Evolutionary conservation across 2,113 vertebrate genomes (phyloP).

Genomic region (Salvelinus fontinalis): DNA sequence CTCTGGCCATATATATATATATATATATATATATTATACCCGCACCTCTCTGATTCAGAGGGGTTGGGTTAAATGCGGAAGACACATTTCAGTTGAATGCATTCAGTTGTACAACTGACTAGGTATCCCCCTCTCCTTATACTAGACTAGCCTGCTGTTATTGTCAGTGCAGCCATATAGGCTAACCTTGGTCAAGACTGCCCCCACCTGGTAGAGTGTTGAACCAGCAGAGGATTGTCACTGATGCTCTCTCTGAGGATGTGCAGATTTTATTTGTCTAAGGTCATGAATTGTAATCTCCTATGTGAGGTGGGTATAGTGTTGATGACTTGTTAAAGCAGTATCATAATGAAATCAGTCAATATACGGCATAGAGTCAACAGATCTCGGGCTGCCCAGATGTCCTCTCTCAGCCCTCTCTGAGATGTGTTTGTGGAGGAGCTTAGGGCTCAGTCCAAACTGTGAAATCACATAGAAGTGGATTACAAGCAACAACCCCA

Average conservation of each 20-base stretch:
- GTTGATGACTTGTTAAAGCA: slow-evolving; percentile 4
- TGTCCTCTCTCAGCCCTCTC: background rate
- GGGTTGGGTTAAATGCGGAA: no score
- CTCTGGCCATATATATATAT: no score
- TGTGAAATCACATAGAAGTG: background rate
- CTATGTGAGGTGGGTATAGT: background rate
- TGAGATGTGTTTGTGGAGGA: slow-evolving; percentile 25
- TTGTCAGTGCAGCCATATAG: no score
- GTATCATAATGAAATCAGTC: slow-evolving; percentile 16
- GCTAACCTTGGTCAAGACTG: slow-evolving; percentile 3
- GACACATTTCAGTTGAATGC: no score
- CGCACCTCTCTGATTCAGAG: no score
- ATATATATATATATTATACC: no score
- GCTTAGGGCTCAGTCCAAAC: slow-evolving; percentile 30
- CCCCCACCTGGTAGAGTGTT: slow-evolving; percentile 1
- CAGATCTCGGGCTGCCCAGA: slow-evolving; percentile 2
- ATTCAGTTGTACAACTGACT: no score
- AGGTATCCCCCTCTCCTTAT: no score
- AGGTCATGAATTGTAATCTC: background rate
- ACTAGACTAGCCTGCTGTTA: no score
- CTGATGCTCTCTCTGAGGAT: background rate
- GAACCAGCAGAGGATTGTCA: background rate
- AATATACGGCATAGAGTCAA: slow-evolving; percentile 25
- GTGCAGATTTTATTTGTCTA: background rate
- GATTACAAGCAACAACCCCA: slow-evolving; percentile 12